Evolutionary conservation across 2,797 vertebrate genomes (phyloP).

Genomic region (Varecia variegata): DNA sequence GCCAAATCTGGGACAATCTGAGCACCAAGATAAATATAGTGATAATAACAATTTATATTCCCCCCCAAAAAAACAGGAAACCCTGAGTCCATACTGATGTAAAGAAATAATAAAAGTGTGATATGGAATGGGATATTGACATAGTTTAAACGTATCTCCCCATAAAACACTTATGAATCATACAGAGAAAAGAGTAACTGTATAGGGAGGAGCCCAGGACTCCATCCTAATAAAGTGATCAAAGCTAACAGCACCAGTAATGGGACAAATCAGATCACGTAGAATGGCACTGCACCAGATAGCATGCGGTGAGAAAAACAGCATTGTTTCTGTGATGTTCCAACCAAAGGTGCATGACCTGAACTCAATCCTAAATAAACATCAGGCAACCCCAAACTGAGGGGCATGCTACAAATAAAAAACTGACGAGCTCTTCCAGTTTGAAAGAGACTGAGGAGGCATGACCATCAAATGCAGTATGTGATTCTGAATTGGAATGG

Average conservation of each 20-base stretch:
- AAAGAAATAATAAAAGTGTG: neutral
- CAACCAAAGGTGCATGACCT: neutral
- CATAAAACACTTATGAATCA: neutral
- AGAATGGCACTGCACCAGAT: neutral
- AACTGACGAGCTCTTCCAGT: neutral
- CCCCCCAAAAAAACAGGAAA: neutral
- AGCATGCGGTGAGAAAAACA: neutral
- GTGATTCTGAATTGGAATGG: neutral
- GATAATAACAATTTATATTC: neutral
- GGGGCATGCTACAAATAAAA: neutral
- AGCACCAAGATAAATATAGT: neutral
- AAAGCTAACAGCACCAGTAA: neutral
- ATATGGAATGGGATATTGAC: neutral
- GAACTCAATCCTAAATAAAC: neutral
- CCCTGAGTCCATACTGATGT: neutral
- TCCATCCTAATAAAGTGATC: neutral
- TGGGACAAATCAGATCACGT: neutral
- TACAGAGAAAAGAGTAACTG: neutral
- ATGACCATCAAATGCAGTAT: neutral
- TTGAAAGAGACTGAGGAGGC: neutral
- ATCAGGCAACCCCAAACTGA: neutral
- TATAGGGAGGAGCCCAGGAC: neutral
- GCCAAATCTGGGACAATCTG: neutral
- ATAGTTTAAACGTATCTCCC: neutral
- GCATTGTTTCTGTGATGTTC: neutral